These are phyloP conservation scores for Aspidoscelis tigris DNA, from an alignment of 2,113 vertebrate genomes.

Conservation along the genomic window DNA sequence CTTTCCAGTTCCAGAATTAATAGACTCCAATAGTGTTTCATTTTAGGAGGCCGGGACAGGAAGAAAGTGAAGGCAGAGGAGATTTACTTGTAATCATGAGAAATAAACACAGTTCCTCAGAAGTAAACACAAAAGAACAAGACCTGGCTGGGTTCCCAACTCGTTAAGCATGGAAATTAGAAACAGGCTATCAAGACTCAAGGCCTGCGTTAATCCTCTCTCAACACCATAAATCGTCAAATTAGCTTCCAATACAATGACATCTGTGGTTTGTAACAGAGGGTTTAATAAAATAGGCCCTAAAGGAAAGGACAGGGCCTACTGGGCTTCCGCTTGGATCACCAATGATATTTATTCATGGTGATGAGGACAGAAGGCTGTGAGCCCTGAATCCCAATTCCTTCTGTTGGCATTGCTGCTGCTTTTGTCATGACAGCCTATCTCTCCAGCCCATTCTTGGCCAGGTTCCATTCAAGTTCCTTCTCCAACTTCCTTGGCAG, in stretches of 20 bases:
- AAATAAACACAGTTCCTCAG: conserved; percentile 76
- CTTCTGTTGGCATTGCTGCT: not conserved
- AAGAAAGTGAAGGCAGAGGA: conserved; percentile 63
- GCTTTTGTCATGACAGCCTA: conserved; percentile 8
- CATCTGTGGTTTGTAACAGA: conserved; percentile 40
- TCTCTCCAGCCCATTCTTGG: not conserved
- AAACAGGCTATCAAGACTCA: conserved; percentile 58
- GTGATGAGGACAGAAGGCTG: not conserved
- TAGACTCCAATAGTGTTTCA: conserved; percentile 57
- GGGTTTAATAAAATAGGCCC: conserved; percentile 41
- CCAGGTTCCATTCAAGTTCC: fast-evolving
- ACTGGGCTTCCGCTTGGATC: not conserved
- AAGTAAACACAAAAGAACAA: conserved; percentile 80
- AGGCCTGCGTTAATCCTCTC: conserved; percentile 70
- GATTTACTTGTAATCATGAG: conserved; percentile 80
- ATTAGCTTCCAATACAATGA: conserved; percentile 61
- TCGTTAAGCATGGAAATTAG: conserved; percentile 80
- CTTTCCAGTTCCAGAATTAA: conserved; percentile 30
- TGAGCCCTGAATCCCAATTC: not conserved
- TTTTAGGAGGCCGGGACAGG: conserved; percentile 45
- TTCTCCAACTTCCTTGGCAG: conserved; percentile 28
- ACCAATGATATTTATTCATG: conserved; percentile 32
- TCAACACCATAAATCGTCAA: conserved; percentile 65
- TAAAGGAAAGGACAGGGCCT: conserved; percentile 34
- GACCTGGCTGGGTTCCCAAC: conserved; percentile 76